These are phyloP conservation scores for Oreochromis grahami DNA, from an alignment of 2,797 vertebrate genomes.

Conservation along the genomic window DNA sequence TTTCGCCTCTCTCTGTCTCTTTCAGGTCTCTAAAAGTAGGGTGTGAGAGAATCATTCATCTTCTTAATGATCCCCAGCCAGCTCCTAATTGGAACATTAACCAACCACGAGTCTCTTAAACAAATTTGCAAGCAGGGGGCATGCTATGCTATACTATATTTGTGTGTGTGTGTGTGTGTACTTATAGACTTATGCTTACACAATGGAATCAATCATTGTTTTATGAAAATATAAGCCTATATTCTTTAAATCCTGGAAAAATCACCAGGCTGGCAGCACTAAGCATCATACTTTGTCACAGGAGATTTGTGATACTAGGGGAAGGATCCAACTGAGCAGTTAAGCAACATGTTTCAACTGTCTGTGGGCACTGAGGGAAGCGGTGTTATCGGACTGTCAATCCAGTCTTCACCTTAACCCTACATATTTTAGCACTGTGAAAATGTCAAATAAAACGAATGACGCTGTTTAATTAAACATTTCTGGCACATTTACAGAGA, in stretches of 20 bases:
- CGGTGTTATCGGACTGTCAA: background rate
- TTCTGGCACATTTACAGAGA: background rate
- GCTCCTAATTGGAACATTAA: slow-evolving; percentile 70
- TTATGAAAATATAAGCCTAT: background rate
- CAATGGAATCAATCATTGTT: background rate
- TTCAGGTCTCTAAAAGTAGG: slow-evolving; percentile 26
- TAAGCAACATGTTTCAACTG: background rate
- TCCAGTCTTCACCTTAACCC: background rate
- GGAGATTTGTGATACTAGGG: background rate
- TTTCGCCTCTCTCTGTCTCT: background rate
- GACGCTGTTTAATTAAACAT: background rate
- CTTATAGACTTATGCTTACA: background rate
- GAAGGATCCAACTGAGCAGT: background rate
- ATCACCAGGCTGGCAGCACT: background rate
- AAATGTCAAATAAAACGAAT: background rate
- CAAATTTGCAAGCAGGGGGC: slow-evolving; percentile 47
- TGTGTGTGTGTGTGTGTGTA: background rate
- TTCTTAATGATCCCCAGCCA: slow-evolving; percentile 64
- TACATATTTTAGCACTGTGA: background rate
- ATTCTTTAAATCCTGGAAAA: background rate
- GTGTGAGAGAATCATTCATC: slow-evolving; percentile 58
- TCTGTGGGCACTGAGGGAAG: background rate
- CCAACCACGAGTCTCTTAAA: slow-evolving; percentile 65
- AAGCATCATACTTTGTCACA: background rate
- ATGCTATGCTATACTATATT: background rate